phyloP scores from a whole-genome alignment of 2,888 invertebrate species.

The Uloborus plumipes region DNA sequence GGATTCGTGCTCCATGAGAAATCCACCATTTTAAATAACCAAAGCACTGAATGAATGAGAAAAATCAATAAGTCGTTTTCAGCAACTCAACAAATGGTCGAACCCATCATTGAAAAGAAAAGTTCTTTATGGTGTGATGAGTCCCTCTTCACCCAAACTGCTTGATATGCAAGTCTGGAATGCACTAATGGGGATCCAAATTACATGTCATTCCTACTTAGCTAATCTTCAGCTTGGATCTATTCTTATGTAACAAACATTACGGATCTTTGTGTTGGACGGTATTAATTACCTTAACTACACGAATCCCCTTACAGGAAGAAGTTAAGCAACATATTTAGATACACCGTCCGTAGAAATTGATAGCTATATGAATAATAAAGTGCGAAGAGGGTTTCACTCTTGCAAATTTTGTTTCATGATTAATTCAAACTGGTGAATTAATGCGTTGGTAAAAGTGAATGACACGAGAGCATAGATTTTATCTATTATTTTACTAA shows the following conservation, averaged over 20 bases:
- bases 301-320: too few species aligned
- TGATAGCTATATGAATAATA: too few species aligned
- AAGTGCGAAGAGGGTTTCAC: too few species aligned
- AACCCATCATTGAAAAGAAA: background rate
- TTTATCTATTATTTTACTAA: too few species aligned
- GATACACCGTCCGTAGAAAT: too few species aligned
- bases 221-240: background rate
- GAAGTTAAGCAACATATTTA: too few species aligned
- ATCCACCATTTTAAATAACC: background rate
- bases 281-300: background rate
- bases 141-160: background rate
- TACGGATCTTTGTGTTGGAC: slow-evolving; percentile 3
- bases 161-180: slow-evolving; percentile 1
- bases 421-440: too few species aligned
- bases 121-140: background rate
- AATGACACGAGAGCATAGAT: too few species aligned
- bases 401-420: too few species aligned
- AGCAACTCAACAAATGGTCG: slow-evolving; percentile 6
- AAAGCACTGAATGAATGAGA: background rate
- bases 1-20: too few species aligned
- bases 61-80: background rate
- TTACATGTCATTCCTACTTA: slow-evolving; percentile 1
- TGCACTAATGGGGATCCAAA: background rate
- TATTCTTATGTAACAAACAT: background rate
- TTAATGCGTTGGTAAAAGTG: too few species aligned